Percentiles rank a stretch among this genome's conserved stretches.
phyloP scores from a whole-genome alignment of 64 coral and sea anemone genomes.

The Platygyra sinensis region DNA sequence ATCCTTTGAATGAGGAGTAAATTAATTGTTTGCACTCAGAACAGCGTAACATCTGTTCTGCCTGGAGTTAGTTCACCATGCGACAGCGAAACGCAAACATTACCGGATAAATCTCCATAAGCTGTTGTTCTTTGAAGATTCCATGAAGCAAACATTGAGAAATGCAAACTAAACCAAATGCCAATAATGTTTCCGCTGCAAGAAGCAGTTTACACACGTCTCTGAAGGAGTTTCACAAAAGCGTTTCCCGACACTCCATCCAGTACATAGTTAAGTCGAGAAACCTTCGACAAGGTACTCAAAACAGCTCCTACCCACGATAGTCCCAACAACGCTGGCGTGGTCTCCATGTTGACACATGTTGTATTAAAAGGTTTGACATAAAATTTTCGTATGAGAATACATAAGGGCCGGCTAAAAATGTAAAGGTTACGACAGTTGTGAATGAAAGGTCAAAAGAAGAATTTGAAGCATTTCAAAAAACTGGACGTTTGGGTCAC shows the following conservation, averaged over 20 bases:
- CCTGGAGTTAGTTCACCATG: conserved; percentile 35
- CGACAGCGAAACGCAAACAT: conserved; percentile 10
- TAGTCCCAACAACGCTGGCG: neutral
- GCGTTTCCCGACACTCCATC: neutral
- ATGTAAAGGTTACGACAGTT: conserved; percentile 34
- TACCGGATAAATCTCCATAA: conserved; percentile 32
- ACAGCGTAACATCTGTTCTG: conserved; percentile 35
- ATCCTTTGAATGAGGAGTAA: conserved; percentile 31
- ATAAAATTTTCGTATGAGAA: conserved; percentile 21
- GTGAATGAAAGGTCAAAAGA: conserved; percentile 13
- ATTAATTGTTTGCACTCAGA: conserved; percentile 29
- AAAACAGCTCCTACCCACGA: neutral
- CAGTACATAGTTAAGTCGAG: neutral
- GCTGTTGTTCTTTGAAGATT: conserved; percentile 30
- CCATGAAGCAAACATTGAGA: conserved; percentile 47
- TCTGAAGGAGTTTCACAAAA: conserved; percentile 4
- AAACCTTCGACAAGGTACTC: neutral
- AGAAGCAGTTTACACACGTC: conserved; percentile 26
- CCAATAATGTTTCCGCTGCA: conserved; percentile 34
- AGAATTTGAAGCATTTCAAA: conserved; percentile 35
- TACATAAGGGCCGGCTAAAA: neutral
- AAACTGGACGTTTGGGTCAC: neutral
- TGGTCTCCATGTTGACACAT: conserved; percentile 36
- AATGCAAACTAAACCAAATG: conserved; percentile 43
- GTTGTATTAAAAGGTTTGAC: conserved; percentile 7